Evolutionary conservation across 2,797 vertebrate genomes (phyloP).

Genomic region (Hydrophis major): DNA sequence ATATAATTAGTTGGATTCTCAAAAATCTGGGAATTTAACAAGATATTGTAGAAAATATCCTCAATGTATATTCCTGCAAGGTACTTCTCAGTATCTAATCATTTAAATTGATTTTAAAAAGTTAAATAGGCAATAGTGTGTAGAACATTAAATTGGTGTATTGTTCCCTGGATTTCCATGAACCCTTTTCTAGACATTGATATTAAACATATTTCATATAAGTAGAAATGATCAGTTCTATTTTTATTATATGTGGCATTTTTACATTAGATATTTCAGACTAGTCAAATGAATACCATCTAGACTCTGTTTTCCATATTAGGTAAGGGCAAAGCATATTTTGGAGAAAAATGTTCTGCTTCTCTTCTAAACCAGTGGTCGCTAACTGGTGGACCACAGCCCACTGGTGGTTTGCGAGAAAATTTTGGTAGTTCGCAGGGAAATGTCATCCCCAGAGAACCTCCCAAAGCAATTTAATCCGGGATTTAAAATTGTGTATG

Average conservation of each 20-base stretch:
- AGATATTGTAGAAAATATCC: background rate
- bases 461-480: no score
- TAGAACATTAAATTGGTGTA: background rate
- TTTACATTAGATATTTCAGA: background rate
- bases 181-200: background rate
- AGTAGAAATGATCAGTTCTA: background rate
- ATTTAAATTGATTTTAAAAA: background rate
- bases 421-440: no score
- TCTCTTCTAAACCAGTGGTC: background rate
- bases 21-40: background rate
- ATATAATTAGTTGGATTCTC: background rate
- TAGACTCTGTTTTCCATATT: background rate
- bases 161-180: background rate
- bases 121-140: background rate
- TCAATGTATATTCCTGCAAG: background rate
- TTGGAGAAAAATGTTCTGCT: background rate
- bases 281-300: background rate
- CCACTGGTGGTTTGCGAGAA: no score
- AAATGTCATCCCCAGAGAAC: no score
- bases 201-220: background rate
- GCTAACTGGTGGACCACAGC: no score
- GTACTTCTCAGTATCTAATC: background rate
- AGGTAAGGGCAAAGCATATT: background rate
- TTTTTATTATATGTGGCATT: background rate
- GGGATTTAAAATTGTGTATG: no score